Evolutionary conservation across 2,797 vertebrate genomes (phyloP), one percentile per base, ranked within the genome.

Genomic region (Coreius guichenoti): DNA sequence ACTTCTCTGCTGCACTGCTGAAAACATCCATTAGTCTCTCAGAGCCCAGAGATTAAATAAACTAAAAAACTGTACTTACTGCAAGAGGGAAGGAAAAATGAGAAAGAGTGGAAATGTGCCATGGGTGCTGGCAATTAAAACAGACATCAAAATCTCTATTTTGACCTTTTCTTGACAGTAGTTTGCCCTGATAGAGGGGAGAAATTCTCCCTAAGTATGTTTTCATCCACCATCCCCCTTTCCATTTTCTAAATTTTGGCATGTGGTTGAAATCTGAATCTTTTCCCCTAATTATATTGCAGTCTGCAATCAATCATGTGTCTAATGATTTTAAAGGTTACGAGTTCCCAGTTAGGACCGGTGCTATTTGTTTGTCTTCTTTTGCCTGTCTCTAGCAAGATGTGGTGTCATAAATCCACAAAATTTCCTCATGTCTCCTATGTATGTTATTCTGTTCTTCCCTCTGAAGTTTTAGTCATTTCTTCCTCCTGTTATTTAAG

Each of bases 81-180:
- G 49, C n/a, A 45, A 26, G 36, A 73, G 33, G 6, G 14, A 77
- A 68, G 82, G 33, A 72, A 12, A 17, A 58, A 51, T 33, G 36
- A 39, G 73, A 21, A 39, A 5, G 14, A 68, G 45, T 67, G 58
- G 51, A 76, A 36, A 29, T 39, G 61, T 49, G 70, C 47, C 43
- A 58, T 56, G 79, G 58, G 61, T 36, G 23, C 58, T 61, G 33
- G 61, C 82, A 86, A 82, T 88, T 82, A 89, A 89, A 83, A 79
- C 39, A 29, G 69, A 80, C 81, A 78, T 79, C 73, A 81, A 63
- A 87, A 84, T 47, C 39, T 65, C 31, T 23, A 17, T 68, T n/a
- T 36, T 86, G 84, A 89, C 84, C 84, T 89, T 87, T 87, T 76
- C 39, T 0, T 56, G 72, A 56, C 43, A 49, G 72, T 39, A 51